A percentile compares a stretch with the other conserved stretches of the same genome.
Conservation (phyloP, 2,113 vertebrate genomes). For the Vidua macroura region DNA sequence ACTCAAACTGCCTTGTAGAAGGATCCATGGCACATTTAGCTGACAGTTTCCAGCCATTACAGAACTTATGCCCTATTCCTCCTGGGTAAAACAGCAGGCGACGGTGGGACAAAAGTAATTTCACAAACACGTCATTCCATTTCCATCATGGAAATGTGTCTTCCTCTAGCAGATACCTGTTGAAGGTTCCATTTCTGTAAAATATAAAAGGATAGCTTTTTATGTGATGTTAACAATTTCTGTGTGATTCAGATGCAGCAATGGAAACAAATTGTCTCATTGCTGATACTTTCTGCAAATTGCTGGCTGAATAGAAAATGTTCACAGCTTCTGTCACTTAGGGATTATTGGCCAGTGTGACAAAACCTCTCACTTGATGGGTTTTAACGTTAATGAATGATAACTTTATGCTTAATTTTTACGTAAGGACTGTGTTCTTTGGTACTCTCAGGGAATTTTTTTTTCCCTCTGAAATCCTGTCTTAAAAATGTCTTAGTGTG, state of each 20-base stretch:
- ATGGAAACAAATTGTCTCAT: background rate
- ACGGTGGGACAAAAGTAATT: background rate
- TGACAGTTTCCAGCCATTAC: background rate
- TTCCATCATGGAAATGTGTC: background rate
- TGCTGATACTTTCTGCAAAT: background rate
- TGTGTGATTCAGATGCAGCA: background rate
- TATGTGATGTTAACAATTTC: background rate
- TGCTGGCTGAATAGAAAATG: background rate
- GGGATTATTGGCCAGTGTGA: background rate
- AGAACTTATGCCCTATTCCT: rapidly evolving
- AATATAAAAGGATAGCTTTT: background rate
- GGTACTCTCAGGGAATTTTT: background rate
- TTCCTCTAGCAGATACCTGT: background rate
- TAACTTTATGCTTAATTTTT: background rate
- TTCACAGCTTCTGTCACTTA: background rate
- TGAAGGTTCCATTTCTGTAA: background rate
- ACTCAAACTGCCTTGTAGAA: background rate
- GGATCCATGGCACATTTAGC: background rate
- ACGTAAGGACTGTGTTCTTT: background rate
- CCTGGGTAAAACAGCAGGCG: background rate
- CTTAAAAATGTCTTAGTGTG: background rate
- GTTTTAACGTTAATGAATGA: background rate
- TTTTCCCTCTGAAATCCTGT: background rate
- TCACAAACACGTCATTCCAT: background rate
- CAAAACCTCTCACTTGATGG: background rate